Evolutionary conservation across 2,797 vertebrate species (phyloP), one percentile per base, ranked within the genome.

Genomic region (Cebuella pygmaea): DNA sequence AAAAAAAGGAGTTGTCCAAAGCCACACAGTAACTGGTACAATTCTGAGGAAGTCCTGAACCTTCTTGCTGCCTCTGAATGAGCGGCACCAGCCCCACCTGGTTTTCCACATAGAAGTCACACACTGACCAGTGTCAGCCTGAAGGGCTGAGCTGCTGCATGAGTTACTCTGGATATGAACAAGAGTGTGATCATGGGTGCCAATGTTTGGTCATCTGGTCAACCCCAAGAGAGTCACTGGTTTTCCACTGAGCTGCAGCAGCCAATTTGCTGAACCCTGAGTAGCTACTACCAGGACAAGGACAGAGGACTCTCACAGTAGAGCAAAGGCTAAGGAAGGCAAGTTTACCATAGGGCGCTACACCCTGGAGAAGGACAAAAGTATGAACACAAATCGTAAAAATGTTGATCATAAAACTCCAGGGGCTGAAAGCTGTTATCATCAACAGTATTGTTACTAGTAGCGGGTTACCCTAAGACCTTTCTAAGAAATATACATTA

Each of bases 131-230:
- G 46, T 39, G 74, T 76, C 78, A 12, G 72, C 78, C 48, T 70
- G 84, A 78, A 59, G 61, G 44, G 12, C 15, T 20, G 20, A 75
- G 30, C 50, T 24, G 4, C 44, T 44, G 11, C 4, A 1, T 1
- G 0, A 50, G 4, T 67, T 52, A 20, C 41, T 72, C 36, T 88
- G 17, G 1, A 1, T 24, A 0, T 39, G 3, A 33, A 55, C 9
- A 72, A 17, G 2, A 92, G 0, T 72, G 1, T 19, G 24, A 88
- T 30, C 74, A 19, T 39, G n/a, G 22, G 26, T 55, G 27, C 22
- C 79, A 82, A 1, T 3, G 3, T 93, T 90, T 57, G 20, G 59
- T 92, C 82, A 82, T 95, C 94, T 97, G 84, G 76, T 94, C 79
- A 59, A 80, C 81, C 48, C 27, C 1, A 50, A 30, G n/a, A 91